Evolutionary conservation across 2,888 invertebrate genomes (phyloP).

Genomic region (Catotricha subobsoleta): DNA sequence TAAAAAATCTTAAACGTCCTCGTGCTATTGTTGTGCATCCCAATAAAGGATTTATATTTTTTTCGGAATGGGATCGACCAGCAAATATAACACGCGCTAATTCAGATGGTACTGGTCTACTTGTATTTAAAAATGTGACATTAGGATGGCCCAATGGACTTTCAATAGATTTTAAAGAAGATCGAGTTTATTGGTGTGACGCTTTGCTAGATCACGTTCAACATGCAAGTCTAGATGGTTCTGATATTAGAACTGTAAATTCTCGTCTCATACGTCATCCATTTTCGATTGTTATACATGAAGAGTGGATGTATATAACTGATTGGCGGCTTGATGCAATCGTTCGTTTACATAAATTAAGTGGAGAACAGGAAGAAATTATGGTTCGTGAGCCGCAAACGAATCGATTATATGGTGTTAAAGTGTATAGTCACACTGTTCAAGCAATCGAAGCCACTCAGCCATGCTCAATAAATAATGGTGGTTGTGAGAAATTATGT

Average conservation of each 20-base stretch:
- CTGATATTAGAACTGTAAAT: slow-evolving; percentile 75
- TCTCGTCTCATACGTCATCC: slow-evolving; percentile 75
- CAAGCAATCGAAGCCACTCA: slow-evolving; percentile 54
- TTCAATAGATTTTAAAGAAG: slow-evolving; percentile 73
- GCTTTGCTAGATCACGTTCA: slow-evolving; percentile 91
- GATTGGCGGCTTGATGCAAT: slow-evolving; percentile 95
- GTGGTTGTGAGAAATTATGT: slow-evolving; percentile 88
- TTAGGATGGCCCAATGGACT: slow-evolving; percentile 96
- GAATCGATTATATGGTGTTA: slow-evolving; percentile 79
- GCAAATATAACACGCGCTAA: slow-evolving; percentile 89
- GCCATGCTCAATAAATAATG: slow-evolving; percentile 70
- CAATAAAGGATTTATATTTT: slow-evolving; percentile 83
- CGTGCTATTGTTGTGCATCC: slow-evolving; percentile 95
- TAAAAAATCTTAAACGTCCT: slow-evolving; percentile 79
- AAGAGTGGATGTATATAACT: slow-evolving; percentile 87
- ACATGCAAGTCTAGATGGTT: slow-evolving; percentile 79
- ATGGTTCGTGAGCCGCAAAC: slow-evolving; percentile 78
- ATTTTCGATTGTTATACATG: slow-evolving; percentile 78
- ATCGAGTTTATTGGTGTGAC: slow-evolving; percentile 94
- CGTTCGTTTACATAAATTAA: slow-evolving; percentile 70
- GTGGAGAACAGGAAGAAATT: slow-evolving; percentile 72
- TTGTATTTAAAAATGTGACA: slow-evolving; percentile 77
- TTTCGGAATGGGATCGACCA: slow-evolving; percentile 91
- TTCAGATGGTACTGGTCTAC: slow-evolving; percentile 71
- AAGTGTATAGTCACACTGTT: slow-evolving; percentile 61